Percentiles rank a stretch among this genome's conserved stretches.
Conservation (phyloP, 2,797 vertebrate species). For the Diplodus sargus region DNA sequence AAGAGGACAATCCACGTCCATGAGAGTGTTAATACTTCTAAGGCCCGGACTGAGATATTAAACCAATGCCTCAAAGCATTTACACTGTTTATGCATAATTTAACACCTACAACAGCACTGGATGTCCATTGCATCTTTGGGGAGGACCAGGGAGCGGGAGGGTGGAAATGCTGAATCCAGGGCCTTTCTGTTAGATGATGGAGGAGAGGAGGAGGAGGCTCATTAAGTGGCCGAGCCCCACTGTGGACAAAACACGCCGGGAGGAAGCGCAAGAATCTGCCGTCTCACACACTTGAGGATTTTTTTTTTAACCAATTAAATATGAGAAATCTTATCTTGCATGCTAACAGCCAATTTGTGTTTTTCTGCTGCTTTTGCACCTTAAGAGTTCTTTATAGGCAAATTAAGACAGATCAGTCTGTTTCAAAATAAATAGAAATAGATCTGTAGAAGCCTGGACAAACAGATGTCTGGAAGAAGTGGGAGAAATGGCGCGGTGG, state of each 20-base stretch:
- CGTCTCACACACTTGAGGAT: constrained; percentile 60
- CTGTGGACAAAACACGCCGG: constrained; percentile 76
- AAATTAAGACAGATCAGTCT: constrained; percentile 73
- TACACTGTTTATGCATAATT: constrained; percentile 87
- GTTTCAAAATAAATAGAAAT: constrained; percentile 46
- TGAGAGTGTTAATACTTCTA: constrained; percentile 75
- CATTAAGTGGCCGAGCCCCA: constrained; percentile 84
- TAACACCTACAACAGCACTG: constrained; percentile 84
- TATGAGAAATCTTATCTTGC: constrained; percentile 83
- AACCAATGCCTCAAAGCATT: constrained; percentile 87
- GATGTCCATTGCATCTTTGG: constrained; percentile 80
- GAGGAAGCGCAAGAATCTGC: constrained; percentile 73
- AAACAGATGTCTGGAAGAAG: constrained; percentile 34
- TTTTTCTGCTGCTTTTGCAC: constrained; percentile 78
- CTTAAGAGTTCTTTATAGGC: constrained; percentile 74
- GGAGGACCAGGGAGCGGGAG: constrained; percentile 75
- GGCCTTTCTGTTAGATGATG: constrained; percentile 81
- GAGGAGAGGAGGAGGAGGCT: constrained; percentile 80
- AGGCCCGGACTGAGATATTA: constrained; percentile 82
- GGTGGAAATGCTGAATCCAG: constrained; percentile 83
- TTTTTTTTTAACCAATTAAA: constrained; percentile 82
- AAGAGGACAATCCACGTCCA: constrained; percentile 76
- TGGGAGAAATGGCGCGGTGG: constrained; percentile 16
- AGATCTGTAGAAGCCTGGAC: constrained; percentile 32
- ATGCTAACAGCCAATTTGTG: constrained; percentile 80